Conservation (phyloP, 2,113 vertebrate genomes). For the Apus apus region DNA sequence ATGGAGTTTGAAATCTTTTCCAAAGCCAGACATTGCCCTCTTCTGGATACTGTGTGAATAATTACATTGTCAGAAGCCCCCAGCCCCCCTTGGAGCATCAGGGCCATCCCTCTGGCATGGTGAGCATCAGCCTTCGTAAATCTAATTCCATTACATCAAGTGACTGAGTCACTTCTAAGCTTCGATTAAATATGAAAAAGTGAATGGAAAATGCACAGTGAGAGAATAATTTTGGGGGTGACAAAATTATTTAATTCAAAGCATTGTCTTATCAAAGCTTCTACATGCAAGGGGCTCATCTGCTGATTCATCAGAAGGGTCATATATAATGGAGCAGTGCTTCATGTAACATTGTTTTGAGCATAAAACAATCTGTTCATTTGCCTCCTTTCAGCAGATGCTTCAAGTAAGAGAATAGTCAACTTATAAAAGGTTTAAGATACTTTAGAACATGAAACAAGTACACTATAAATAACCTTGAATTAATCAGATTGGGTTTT, state of each 20-base stretch:
- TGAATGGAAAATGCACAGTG: background rate
- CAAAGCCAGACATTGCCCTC: conserved; percentile 65
- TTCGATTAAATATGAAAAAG: background rate
- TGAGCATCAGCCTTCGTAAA: background rate
- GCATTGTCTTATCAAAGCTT: background rate
- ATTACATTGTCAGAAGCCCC: too few relatives aligned
- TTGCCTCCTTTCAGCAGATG: conserved; percentile 14
- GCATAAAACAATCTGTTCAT: conserved; percentile 23
- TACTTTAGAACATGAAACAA: background rate
- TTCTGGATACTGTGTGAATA: background rate
- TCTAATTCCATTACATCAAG: background rate
- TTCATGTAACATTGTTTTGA: background rate
- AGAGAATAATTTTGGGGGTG: background rate
- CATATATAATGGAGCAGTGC: background rate
- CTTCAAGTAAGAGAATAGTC: background rate
- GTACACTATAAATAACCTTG: background rate
- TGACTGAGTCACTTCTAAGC: background rate
- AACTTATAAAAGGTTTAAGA: background rate
- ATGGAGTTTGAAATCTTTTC: background rate
- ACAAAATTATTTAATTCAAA: background rate
- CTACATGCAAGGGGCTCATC: background rate
- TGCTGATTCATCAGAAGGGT: conserved; percentile 29
- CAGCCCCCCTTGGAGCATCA: background rate
- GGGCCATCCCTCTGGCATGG: fast-evolving
- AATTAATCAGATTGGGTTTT: background rate